These are phyloP conservation scores for Plusia festucae DNA, from an alignment of 2,888 invertebrate genomes.

Conservation along the genomic window DNA sequence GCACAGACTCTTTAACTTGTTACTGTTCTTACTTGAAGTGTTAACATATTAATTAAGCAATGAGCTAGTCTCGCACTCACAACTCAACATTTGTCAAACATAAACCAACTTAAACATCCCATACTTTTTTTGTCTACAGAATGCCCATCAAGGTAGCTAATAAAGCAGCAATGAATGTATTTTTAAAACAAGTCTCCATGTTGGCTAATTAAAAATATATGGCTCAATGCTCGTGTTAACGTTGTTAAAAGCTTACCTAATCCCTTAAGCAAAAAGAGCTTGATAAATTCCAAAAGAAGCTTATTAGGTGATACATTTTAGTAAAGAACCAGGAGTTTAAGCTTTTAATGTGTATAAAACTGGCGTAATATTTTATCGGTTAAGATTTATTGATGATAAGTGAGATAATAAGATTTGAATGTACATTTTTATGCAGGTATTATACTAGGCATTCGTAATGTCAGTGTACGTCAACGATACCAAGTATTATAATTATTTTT, in stretches of 20 bases:
- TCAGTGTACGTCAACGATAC: background rate
- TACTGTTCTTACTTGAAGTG: slow-evolving; percentile 39
- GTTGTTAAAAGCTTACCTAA: slow-evolving; percentile 40
- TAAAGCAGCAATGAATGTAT: slow-evolving; percentile 24
- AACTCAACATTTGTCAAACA: slow-evolving; percentile 15
- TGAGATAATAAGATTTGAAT: no score
- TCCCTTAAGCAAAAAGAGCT: slow-evolving; percentile 26
- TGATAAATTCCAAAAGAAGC: slow-evolving; percentile 22
- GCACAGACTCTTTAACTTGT: slow-evolving; percentile 11
- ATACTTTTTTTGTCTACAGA: slow-evolving; percentile 9
- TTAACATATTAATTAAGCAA: slow-evolving; percentile 41
- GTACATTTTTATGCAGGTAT: no score
- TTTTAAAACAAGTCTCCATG: slow-evolving; percentile 15
- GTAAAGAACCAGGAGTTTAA: slow-evolving; percentile 15
- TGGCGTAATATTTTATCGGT: background rate
- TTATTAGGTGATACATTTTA: slow-evolving; percentile 29
- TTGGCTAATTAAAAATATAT: slow-evolving; percentile 36
- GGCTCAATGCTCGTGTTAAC: slow-evolving; percentile 41
- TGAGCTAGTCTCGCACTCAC: slow-evolving; percentile 32
- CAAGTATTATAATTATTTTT: background rate
- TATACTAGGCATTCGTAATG: background rate
- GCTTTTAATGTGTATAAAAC: background rate
- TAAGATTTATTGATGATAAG: background rate
- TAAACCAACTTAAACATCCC: slow-evolving; percentile 17
- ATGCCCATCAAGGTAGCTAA: slow-evolving; percentile 13